Percentiles rank a stretch among this genome's conserved stretches.
Evolutionary conservation across 2,113 vertebrate genomes (phyloP).

Genomic region (Sinocyclocheilus anshuiensis): DNA sequence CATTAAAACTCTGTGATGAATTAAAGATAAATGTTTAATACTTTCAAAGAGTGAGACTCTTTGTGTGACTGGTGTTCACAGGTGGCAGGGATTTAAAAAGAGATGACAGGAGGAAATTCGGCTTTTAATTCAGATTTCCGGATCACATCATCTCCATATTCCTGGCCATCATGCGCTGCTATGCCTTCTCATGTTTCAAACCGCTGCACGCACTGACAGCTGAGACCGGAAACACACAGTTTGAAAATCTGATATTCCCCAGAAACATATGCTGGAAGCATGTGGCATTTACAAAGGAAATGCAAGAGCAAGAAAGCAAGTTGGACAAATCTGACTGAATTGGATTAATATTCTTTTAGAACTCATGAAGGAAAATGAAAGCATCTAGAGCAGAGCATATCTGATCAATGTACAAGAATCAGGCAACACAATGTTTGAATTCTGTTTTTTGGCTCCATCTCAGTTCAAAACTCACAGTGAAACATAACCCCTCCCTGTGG

Average conservation of each 20-base stretch:
- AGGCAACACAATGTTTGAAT: not conserved
- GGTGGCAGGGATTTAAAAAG: not conserved
- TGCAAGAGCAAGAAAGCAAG: not conserved
- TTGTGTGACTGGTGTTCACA: not conserved
- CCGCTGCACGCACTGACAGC: not conserved
- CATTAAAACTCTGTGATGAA: not conserved
- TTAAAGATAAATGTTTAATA: not conserved
- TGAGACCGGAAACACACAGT: conserved; percentile 4
- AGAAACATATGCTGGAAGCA: conserved; percentile 8
- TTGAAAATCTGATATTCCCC: not conserved
- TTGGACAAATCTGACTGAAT: not conserved
- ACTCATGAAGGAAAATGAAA: not conserved
- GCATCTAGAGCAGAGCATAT: not conserved
- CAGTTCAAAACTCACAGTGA: conserved; percentile 1
- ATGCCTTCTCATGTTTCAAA: conserved; percentile 5
- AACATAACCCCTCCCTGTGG: conserved; percentile 33
- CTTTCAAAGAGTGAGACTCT: not conserved
- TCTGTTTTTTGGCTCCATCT: not conserved
- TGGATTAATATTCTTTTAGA: not conserved
- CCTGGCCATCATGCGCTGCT: not conserved
- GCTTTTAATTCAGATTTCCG: not conserved
- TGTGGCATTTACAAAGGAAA: not conserved
- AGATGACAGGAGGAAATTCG: not conserved
- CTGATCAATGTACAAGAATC: not conserved
- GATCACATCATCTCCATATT: not conserved